These are phyloP conservation scores for Sesamia nonagrioides DNA, from an alignment of 1,140 invertebrate genomes.

Conservation along the genomic window DNA sequence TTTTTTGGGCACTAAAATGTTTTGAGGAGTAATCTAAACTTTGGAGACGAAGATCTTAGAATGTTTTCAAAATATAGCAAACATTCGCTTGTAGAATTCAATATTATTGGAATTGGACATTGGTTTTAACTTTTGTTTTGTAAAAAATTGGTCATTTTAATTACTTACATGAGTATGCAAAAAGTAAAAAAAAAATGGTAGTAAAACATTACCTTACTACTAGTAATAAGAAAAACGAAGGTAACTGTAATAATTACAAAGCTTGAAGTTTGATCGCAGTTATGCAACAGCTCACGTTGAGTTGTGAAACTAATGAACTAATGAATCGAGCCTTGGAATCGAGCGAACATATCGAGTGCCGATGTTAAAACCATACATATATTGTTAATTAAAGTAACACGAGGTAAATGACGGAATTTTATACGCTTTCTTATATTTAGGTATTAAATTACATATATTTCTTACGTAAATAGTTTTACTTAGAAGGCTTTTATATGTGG, in stretches of 20 bases:
- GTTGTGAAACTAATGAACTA: conserved; percentile 22
- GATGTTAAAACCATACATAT: conserved; percentile 7
- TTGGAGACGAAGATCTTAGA: conserved; percentile 6
- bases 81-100: not conserved
- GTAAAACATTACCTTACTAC: not conserved
- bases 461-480: too few relatives aligned
- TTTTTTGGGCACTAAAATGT: conserved; percentile 24
- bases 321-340: too few relatives aligned
- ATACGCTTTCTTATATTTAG: not conserved
- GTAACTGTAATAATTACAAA: conserved; percentile 18
- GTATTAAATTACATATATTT: too few relatives aligned
- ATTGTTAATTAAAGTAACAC: conserved; percentile 9
- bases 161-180: not conserved
- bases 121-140: not conserved
- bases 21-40: conserved; percentile 12
- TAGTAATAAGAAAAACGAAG: not conserved
- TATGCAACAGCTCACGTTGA: conserved; percentile 31
- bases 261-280: conserved; percentile 19
- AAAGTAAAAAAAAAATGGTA: not conserved
- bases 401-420: not conserved
- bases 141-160: not conserved
- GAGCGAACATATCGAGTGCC: not conserved
- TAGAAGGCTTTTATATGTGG: too few relatives aligned
- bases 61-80: conserved; percentile 3
- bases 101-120: not conserved